Base-by-base conservation (phyloP, 2,888 invertebrate species). In the Pseudococcus jackbeardsleyi region DNA sequence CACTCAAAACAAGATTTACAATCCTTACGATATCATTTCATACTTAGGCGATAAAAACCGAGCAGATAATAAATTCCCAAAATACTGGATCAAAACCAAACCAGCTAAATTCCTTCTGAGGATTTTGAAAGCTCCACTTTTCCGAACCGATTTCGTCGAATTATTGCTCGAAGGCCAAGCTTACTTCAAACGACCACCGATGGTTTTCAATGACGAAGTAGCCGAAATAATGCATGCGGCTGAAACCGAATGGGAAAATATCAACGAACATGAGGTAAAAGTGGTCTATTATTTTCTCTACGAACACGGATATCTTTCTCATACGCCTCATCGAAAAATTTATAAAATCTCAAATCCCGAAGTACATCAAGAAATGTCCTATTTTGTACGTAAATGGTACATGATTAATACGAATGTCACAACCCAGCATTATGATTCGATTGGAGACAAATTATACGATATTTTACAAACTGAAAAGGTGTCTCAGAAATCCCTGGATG, bases 31-130 rank as follows among this genome's bases (percentile, higher is more conserved):
- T 6, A 33, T 72, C 8, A 33, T 33, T 33, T 72, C 72, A 15
- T 72, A 72, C 17, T 15, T 72, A 6, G 33, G 33, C 72, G 72
- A 72, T 72, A 72, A 72, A 26, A 72, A 72, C 17, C 26, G 72
- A 72, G 17, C 39, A 2, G 39, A 39, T 72, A 9, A 64, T 64
- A 72, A 72, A 72, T 72, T 72, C 72, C 72, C 72, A 1, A 72
- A 33, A 72, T 72, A 72, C 17, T 72, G 72, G 72, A 72, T 33
- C 7, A 72, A 72, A 15, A 72, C 72, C 72, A 72, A 33, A 72
- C 72, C 72, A 5, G 72, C 72, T 12, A 72, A 72, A 17, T 72
- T 72, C 17, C 17, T 72, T 2, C 33, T 33, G 5, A 15, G 33
- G 4, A 33, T 72, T 8, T 33, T 72, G 1, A 72, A 33, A 2